phyloP scores from a whole-genome alignment of 2,113 vertebrate species.

The Scatophagus argus region DNA sequence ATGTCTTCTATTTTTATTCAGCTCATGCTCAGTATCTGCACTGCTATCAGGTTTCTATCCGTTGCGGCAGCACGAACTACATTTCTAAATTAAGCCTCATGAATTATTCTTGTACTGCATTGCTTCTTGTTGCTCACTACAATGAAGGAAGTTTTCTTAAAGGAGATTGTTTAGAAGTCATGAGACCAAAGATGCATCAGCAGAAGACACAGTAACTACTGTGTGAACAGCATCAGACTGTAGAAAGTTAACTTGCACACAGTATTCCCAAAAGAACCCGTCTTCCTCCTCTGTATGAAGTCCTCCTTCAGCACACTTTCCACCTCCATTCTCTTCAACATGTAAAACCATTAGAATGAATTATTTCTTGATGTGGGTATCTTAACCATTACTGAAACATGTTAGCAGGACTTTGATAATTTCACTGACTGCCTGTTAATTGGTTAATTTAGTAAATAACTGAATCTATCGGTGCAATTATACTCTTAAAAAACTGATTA shows the following conservation, averaged over 20 bases:
- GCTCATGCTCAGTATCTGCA: slow-evolving; percentile 16
- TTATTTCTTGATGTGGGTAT: not conserved
- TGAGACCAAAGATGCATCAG: slow-evolving; percentile 5
- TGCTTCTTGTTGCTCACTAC: slow-evolving; percentile 27
- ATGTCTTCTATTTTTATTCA: slow-evolving; percentile 59
- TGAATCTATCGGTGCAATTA: not conserved
- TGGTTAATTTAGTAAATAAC: slow-evolving; percentile 1
- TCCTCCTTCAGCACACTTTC: not conserved
- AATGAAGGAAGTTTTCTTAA: slow-evolving; percentile 29
- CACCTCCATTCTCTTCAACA: slow-evolving; percentile 8
- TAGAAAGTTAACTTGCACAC: not conserved
- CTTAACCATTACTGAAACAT: not conserved
- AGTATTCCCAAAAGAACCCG: slow-evolving; percentile 4
- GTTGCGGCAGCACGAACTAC: slow-evolving; percentile 32
- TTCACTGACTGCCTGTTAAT: not conserved
- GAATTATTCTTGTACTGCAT: slow-evolving; percentile 68
- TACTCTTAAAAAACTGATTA: not conserved
- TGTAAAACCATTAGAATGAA: not conserved
- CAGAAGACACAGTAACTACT: slow-evolving; percentile 12
- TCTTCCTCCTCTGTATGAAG: not conserved
- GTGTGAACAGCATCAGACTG: slow-evolving; percentile 12
- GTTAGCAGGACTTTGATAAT: slow-evolving; percentile 13
- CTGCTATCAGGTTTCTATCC: slow-evolving; percentile 56
- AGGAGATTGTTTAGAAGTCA: slow-evolving; percentile 34
- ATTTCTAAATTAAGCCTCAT: slow-evolving; percentile 73